Percentiles rank a stretch among this genome's conserved stretches.
Evolutionary conservation across 2,113 vertebrate genomes (phyloP).

Genomic region (Propithecus coquereli): DNA sequence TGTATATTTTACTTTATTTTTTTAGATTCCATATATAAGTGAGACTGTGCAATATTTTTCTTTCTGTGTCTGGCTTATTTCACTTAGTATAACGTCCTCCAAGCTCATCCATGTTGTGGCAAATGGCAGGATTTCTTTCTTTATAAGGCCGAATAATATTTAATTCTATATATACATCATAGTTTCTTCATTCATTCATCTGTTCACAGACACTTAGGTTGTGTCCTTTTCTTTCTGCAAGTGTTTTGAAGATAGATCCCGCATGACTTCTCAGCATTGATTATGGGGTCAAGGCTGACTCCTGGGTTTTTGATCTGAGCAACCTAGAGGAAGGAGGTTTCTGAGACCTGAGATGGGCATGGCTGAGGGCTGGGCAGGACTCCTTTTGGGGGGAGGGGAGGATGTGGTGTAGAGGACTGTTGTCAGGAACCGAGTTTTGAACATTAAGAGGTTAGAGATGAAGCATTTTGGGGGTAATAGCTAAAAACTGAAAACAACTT

Average conservation of each 20-base stretch:
- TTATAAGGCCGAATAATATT: neutral
- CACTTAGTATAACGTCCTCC: neutral
- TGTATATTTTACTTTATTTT: neutral
- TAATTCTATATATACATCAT: neutral
- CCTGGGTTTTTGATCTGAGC: neutral
- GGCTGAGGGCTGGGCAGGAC: neutral
- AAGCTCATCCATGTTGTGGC: neutral
- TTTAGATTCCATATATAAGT: neutral
- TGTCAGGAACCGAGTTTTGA: neutral
- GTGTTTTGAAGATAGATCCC: neutral
- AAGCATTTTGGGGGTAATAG: neutral
- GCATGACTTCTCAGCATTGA: neutral
- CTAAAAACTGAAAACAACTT: neutral
- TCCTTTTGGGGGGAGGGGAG: neutral
- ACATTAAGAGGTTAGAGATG: neutral
- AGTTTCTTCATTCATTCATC: neutral
- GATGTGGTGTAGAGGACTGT: neutral
- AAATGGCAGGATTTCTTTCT: neutral
- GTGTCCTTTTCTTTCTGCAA: neutral
- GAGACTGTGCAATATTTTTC: neutral
- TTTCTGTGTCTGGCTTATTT: neutral
- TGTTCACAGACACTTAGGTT: neutral
- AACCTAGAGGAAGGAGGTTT: neutral
- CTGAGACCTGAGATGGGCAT: neutral
- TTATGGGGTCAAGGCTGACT: neutral